Evolutionary conservation across 2,888 invertebrate species (phyloP).

Genomic region (Brachylomia viminalis): DNA sequence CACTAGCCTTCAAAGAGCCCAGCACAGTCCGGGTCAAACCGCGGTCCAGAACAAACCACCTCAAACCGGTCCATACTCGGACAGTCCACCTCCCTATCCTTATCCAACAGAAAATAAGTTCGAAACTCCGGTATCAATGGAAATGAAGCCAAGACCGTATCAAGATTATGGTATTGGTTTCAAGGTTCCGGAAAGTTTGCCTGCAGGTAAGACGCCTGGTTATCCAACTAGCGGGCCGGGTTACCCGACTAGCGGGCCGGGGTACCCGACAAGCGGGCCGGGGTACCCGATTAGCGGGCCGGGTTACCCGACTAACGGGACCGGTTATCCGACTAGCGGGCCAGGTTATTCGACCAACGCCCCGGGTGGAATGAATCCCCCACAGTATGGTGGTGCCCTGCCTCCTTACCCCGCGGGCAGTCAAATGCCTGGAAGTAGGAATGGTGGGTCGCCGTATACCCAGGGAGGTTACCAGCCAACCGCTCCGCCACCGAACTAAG

Average conservation of each 20-base stretch:
- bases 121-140: constrained; percentile 31
- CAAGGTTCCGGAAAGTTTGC: constrained; percentile 16
- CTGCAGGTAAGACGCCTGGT: constrained; percentile 9
- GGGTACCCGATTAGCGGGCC: constrained; percentile 19
- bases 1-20: constrained; percentile 43
- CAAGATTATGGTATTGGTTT: constrained; percentile 50
- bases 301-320: constrained; percentile 6
- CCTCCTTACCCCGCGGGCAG: constrained; percentile 24
- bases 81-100: constrained; percentile 54
- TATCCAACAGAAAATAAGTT: constrained; percentile 27
- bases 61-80: constrained; percentile 21
- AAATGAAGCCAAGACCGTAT: constrained; percentile 35
- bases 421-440: constrained; percentile 22
- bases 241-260: neutral
- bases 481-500: constrained; percentile 50
- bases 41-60: constrained; percentile 26
- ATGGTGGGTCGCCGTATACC: constrained; percentile 11
- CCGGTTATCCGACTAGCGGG: constrained; percentile 11
- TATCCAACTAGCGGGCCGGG: constrained; percentile 4
- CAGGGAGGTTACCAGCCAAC: constrained; percentile 38
- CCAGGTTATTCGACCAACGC: constrained; percentile 28
- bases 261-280: constrained; percentile 4
- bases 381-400: constrained; percentile 13
- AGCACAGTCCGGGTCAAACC: constrained; percentile 18
- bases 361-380: neutral